phyloP scores from a whole-genome alignment of 2,888 invertebrate genomes.

The Allacma fusca region DNA sequence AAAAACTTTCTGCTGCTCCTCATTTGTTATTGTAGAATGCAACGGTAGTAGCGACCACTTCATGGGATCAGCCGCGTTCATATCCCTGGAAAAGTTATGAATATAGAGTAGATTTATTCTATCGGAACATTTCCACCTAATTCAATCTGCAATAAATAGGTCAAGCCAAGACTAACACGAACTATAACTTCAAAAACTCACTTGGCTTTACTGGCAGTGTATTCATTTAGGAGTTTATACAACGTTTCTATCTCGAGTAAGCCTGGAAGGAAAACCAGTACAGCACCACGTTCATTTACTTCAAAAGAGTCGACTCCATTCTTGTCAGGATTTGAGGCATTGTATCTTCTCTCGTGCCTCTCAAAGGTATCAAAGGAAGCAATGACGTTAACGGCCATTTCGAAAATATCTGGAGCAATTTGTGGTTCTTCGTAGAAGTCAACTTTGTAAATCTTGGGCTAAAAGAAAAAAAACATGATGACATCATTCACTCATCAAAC shows the following conservation, averaged over 20 bases:
- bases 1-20: conserved; percentile 72
- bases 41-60: conserved; percentile 65
- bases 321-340: conserved; percentile 44
- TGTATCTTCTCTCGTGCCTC: conserved; percentile 59
- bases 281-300: conserved; percentile 69
- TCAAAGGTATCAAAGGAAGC: conserved; percentile 74
- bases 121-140: no score
- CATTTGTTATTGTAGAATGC: conserved; percentile 80
- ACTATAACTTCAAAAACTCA: not conserved
- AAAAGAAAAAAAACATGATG: no score
- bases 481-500: no score
- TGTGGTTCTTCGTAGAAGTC: conserved; percentile 66
- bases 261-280: conserved; percentile 90
- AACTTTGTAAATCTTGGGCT: conserved; percentile 2
- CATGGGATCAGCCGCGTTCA: conserved; percentile 34
- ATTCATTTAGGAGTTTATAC: conserved; percentile 22
- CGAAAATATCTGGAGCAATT: conserved; percentile 71
- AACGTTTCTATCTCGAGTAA: conserved; percentile 71
- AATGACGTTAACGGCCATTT: conserved; percentile 72
- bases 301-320: conserved; percentile 45
- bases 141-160: no score
- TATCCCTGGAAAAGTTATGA: conserved; percentile 38
- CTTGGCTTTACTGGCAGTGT: conserved; percentile 16
- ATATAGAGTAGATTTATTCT: no score
- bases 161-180: conserved; percentile 4